Conservation (phyloP, 2,113 vertebrate genomes). For the Sporophila hypoxantha region DNA sequence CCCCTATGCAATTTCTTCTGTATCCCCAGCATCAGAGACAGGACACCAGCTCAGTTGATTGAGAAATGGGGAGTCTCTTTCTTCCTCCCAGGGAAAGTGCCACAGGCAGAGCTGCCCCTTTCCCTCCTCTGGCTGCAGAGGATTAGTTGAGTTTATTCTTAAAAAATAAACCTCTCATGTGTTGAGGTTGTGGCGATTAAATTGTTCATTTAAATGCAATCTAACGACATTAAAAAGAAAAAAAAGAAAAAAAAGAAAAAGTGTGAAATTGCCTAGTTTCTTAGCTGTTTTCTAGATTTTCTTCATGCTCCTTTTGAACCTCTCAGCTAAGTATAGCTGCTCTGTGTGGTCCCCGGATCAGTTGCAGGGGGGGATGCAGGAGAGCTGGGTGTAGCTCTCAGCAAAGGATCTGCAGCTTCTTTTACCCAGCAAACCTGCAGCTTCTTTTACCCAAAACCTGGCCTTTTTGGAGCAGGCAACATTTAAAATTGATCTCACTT, state of each 20-base stretch:
- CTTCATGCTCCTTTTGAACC: neutral
- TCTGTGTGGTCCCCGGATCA: neutral
- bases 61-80: neutral
- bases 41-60: neutral
- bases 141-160: neutral
- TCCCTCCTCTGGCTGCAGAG: neutral
- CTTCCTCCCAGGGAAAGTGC: neutral
- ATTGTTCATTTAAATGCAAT: neutral
- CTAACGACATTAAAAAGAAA: neutral
- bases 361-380: accelerated
- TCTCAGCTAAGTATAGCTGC: neutral
- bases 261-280: neutral
- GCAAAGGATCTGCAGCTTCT: neutral
- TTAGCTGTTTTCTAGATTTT: neutral
- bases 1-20: neutral
- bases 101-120: neutral
- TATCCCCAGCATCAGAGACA: neutral
- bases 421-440: neutral
- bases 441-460: neutral
- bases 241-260: neutral
- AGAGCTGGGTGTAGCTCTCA: neutral
- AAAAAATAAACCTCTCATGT: neutral
- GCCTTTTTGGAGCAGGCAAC: neutral
- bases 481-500: neutral
- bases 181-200: neutral